Conservation (phyloP, 2,797 vertebrate genomes). For the Platalea minor region DNA sequence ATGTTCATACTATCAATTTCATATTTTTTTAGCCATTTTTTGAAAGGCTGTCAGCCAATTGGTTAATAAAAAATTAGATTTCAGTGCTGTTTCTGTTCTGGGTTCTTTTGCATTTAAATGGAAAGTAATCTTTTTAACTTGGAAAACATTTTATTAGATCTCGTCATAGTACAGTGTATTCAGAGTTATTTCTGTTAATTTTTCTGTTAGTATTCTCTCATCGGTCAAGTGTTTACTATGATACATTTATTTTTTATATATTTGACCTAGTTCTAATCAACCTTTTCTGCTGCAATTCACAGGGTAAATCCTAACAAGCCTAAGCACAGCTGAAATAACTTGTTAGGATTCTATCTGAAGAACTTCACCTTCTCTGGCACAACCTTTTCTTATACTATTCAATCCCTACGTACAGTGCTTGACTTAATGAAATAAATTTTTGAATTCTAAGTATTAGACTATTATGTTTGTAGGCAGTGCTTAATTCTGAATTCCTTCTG, state of each 20-base stretch:
- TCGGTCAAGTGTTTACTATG: conserved; percentile 11
- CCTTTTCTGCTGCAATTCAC: conserved; percentile 47
- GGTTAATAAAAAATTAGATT: not conserved
- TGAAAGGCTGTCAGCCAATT: not conserved
- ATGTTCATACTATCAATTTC: not conserved
- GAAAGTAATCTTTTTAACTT: not conserved
- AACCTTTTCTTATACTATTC: not conserved
- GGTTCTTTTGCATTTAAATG: not conserved
- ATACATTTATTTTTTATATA: conserved; percentile 42
- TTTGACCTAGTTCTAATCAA: conserved; percentile 70
- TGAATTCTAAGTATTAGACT: not conserved
- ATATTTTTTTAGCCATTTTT: not conserved
- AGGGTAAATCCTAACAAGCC: conserved; percentile 33
- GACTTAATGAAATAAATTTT: not conserved
- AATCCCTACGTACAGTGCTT: not conserved
- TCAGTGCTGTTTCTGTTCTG: not conserved
- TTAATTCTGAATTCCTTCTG: not conserved
- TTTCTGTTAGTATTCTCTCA: conserved; percentile 17
- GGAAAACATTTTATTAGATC: not conserved
- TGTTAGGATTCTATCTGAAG: conserved; percentile 14
- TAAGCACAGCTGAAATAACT: conserved; percentile 12
- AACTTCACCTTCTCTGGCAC: not conserved
- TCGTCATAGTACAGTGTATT: not conserved
- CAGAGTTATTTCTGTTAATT: not conserved
- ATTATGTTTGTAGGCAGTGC: not conserved